Percentiles rank a stretch among this genome's conserved stretches.
These are phyloP conservation scores for Lophotriccus pileatus DNA, from an alignment of 2,797 vertebrate species.

Conservation along the genomic window DNA sequence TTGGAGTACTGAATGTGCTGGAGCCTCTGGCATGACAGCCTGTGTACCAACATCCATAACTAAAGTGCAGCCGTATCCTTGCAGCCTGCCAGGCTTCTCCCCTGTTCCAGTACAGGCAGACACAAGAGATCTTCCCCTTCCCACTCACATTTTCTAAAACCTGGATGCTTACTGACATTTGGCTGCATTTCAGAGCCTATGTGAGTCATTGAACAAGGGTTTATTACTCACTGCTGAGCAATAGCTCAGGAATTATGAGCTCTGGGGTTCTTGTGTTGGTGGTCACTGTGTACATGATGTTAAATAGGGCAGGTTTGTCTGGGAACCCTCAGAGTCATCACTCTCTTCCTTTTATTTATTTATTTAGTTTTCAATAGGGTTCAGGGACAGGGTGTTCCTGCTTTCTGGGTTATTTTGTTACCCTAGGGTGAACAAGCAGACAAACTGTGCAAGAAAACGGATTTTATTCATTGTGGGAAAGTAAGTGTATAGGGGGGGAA, in stretches of 20 bases:
- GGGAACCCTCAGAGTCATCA: neutral
- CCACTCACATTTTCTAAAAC: neutral
- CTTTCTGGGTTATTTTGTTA: slow-evolving; percentile 46
- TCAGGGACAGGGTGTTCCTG: slow-evolving; percentile 56
- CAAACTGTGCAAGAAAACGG: slow-evolving; percentile 40
- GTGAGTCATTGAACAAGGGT: slow-evolving; percentile 17
- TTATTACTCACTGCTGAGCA: slow-evolving; percentile 58
- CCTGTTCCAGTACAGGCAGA: neutral
- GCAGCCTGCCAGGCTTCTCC: neutral
- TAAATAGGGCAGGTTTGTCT: slow-evolving; percentile 26
- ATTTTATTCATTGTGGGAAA: slow-evolving; percentile 61
- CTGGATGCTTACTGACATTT: neutral
- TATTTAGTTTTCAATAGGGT: neutral
- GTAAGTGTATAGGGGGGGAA: neutral
- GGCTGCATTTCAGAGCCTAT: neutral
- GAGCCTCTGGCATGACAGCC: neutral
- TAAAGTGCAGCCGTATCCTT: neutral
- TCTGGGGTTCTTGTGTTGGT: neutral
- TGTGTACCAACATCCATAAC: neutral
- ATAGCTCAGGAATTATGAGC: slow-evolving; percentile 50
- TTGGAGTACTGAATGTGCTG: neutral
- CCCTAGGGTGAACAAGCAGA: neutral
- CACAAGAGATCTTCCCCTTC: neutral
- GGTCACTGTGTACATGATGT: neutral
- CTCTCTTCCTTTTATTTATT: neutral